Evolutionary conservation across 1,140 invertebrate species (phyloP).

Genomic region (Dendroctonus valens): DNA sequence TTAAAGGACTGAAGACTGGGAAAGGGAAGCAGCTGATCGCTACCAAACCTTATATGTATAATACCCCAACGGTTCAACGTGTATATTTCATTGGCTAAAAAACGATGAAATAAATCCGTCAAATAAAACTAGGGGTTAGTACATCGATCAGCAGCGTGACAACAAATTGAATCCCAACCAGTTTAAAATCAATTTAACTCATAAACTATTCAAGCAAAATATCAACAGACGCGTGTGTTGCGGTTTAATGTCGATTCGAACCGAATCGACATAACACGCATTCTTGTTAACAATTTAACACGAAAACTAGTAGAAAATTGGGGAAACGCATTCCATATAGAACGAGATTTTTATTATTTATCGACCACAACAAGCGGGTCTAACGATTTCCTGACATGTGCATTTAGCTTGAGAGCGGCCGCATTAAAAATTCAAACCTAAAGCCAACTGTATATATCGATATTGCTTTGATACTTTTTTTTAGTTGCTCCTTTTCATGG

Average conservation of each 20-base stretch:
- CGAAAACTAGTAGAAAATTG: conserved; percentile 42
- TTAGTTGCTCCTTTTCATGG: conserved; percentile 17
- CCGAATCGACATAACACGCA: conserved; percentile 42
- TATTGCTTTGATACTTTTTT: conserved; percentile 32
- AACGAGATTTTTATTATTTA: conserved; percentile 43
- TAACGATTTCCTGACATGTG: conserved; percentile 37
- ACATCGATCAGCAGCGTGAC: conserved; percentile 15
- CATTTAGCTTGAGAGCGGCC: conserved; percentile 32
- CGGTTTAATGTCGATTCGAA: conserved; percentile 42
- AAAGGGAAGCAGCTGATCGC: too few relatives aligned
- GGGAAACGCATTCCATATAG: conserved; percentile 23
- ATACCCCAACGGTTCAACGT: too few relatives aligned
- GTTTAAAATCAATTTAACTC: conserved; percentile 41
- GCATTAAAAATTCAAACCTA: conserved; percentile 35
- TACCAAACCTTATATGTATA: too few relatives aligned
- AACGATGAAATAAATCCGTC: too few relatives aligned
- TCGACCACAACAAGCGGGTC: conserved; percentile 27
- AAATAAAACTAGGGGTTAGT: too few relatives aligned
- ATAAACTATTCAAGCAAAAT: conserved; percentile 42
- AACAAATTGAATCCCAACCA: conserved; percentile 28
- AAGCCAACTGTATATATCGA: conserved; percentile 19
- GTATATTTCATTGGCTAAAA: too few relatives aligned
- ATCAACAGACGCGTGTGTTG: conserved; percentile 40
- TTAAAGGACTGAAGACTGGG: too few relatives aligned
- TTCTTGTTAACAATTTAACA: conserved; percentile 43